Base-by-base conservation (phyloP, 2,113 vertebrate species). In the Lonchura striata region DNA sequence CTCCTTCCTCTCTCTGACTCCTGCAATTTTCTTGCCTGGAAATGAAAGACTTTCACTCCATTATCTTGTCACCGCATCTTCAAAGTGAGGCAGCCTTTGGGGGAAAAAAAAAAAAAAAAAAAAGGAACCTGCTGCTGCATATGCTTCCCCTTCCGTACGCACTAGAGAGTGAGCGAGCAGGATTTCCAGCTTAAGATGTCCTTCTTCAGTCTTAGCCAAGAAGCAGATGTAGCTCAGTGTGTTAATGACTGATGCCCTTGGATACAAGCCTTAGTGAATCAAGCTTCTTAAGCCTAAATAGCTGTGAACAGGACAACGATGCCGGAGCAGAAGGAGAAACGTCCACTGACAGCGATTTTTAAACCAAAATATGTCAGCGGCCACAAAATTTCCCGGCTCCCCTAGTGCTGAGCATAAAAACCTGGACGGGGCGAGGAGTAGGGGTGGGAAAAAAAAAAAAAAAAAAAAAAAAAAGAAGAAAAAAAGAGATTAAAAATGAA, bases 181-280 rank as follows among this genome's bases (percentile, higher is more conserved):
- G 96, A 96, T 97, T 95, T 92, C 68, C 97, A 97, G 97, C 97
- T 97, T 97, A 94, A 96, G 92, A 96, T 78, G 96, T 90, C 96
- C 96, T 96, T 95, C 96, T 92, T 86, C 96, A 88, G 92, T 61
- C 96, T 98, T 86, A 96, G 92, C 97, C 70, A 88, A 97, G 97
- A 97, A 98, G 98, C 98, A 98, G 98, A 98, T 98, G 98, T 95
- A 98, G 97, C 98, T 97, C 98, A 98, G 95, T 91, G 95, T 96
- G 84, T 94, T 92, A 97, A 97, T 97, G 98, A 97, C 97, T 97
- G 97, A 97, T 97, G 97, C 96, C 98, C 98, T 98, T 98, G 98
- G 96, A 97, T 84, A 89, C 54, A 25, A 95, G 97, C 98, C 97
- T 97, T 82, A 94, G 93, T 88, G 84, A 94, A 95, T 82, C 95